These are phyloP conservation scores for Suricata suricatta DNA, from an alignment of 2,113 vertebrate species.

Conservation along the genomic window DNA sequence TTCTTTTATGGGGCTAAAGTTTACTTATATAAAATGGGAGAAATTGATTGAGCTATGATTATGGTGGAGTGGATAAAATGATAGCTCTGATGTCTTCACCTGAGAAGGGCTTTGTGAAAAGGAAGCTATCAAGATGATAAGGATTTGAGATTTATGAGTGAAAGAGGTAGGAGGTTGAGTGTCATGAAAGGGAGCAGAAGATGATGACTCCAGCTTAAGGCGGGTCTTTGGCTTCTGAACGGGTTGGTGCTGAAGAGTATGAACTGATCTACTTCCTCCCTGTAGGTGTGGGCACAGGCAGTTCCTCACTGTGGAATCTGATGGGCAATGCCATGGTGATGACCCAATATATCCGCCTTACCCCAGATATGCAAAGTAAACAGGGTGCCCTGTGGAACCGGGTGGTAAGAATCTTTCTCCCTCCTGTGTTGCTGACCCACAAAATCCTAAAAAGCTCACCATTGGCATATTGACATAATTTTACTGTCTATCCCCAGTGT, in stretches of 20 bases:
- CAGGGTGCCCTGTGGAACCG: slow-evolving; percentile 97
- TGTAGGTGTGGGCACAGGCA: slow-evolving; percentile 91
- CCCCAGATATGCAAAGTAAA: slow-evolving; percentile 95
- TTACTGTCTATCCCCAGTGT: neutral
- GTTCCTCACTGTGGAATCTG: slow-evolving; percentile 95
- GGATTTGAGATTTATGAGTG: neutral
- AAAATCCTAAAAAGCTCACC: neutral
- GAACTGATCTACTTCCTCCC: slow-evolving; percentile 39
- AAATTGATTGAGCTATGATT: neutral
- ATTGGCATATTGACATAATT: slow-evolving; percentile 3
- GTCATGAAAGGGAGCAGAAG: neutral
- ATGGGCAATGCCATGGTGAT: slow-evolving; percentile 96
- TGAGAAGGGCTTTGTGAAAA: slow-evolving; percentile 10
- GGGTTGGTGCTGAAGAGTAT: neutral
- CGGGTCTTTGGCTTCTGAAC: neutral
- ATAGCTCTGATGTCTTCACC: neutral
- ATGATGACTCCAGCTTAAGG: neutral
- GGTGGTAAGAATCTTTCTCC: slow-evolving; percentile 87
- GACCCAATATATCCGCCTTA: slow-evolving; percentile 94
- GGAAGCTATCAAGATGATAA: neutral
- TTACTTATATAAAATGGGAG: neutral
- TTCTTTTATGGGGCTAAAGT: neutral
- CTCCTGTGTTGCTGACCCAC: slow-evolving; percentile 41
- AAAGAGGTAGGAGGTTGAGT: neutral
- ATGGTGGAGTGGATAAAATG: neutral